Percentiles rank a stretch among this genome's conserved stretches.
phyloP scores from a whole-genome alignment of 2,888 invertebrate genomes.

The Ormyrus thymus region DNA sequence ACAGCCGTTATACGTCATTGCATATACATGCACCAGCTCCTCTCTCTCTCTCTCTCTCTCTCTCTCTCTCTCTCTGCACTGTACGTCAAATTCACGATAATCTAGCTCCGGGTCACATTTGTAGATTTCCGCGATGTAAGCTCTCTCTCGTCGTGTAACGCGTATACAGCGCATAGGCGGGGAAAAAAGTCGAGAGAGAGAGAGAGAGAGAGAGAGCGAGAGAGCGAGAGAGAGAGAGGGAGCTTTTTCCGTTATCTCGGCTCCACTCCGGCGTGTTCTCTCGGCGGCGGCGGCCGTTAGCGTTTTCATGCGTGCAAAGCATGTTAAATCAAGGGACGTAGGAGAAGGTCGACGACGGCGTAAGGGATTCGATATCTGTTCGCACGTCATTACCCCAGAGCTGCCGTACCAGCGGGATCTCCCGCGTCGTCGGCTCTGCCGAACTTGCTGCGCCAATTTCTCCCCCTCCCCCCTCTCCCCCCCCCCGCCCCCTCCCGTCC shows the following conservation, averaged over 20 bases:
- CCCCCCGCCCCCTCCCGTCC: background rate
- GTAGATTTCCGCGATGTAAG: constrained; percentile 40
- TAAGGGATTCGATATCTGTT: constrained; percentile 74
- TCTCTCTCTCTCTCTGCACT: no score
- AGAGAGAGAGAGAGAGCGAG: constrained; percentile 6
- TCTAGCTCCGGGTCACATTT: constrained; percentile 49
- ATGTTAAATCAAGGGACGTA: constrained; percentile 56
- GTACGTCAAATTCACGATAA: constrained; percentile 54
- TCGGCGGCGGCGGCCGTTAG: constrained; percentile 60
- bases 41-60: no score
- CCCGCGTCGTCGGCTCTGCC: background rate
- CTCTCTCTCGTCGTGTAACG: no score
- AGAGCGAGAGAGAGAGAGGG: constrained; percentile 12
- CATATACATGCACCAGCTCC: constrained; percentile 1
- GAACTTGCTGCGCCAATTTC: background rate
- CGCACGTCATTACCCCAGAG: constrained; percentile 74
- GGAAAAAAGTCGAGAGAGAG: background rate
- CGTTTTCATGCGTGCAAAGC: constrained; percentile 66
- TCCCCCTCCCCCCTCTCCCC: background rate
- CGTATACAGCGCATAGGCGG: no score
- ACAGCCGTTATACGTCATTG: constrained; percentile 37
- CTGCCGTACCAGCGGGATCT: constrained; percentile 35
- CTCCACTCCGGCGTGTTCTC: constrained; percentile 53
- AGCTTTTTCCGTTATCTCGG: constrained; percentile 54
- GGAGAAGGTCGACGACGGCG: constrained; percentile 49